A percentile compares a stretch with the other conserved stretches of the same genome.
Conservation (phyloP, 2,797 vertebrate species). For the Enteromius unitaeniatus region DNA sequence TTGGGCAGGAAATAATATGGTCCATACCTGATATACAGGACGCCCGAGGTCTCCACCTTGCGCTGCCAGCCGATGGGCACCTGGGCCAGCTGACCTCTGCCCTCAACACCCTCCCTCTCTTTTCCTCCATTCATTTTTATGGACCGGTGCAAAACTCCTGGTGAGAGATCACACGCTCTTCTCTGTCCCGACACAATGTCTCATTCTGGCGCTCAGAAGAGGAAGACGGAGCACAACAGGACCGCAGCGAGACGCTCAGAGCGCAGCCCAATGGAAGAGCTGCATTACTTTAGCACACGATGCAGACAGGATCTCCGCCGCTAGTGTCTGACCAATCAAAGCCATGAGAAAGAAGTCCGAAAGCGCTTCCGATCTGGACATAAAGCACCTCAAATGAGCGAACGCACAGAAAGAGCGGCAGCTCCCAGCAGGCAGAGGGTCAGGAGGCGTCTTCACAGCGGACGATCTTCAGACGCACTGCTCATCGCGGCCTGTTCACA, state of each 20-base stretch:
- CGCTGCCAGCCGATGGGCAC: constrained; percentile 98
- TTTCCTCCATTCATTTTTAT: constrained; percentile 99
- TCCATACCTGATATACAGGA: constrained; percentile 91
- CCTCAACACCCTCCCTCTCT: constrained; percentile 90
- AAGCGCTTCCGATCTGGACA: constrained; percentile 48
- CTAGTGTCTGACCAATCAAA: constrained; percentile 74
- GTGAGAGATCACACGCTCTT: constrained; percentile 90
- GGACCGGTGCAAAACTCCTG: constrained; percentile 87
- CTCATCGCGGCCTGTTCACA: constrained; percentile 25
- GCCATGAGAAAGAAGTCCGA: constrained; percentile 55
- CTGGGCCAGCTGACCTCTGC: constrained; percentile 87
- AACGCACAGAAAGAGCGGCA: constrained; percentile 38
- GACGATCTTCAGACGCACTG: constrained; percentile 47
- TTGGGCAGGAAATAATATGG: background rate
- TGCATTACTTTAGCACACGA: constrained; percentile 79
- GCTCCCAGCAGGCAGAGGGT: constrained; percentile 39
- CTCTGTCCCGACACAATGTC: constrained; percentile 82
- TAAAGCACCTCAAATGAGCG: constrained; percentile 45
- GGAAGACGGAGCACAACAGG: constrained; percentile 73
- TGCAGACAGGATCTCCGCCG: constrained; percentile 82
- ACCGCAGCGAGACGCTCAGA: constrained; percentile 72
- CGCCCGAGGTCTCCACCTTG: constrained; percentile 85
- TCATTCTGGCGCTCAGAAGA: constrained; percentile 88
- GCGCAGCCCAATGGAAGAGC: constrained; percentile 85
- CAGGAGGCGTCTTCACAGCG: constrained; percentile 46